Percentiles rank a stretch among this genome's conserved stretches.
Conservation (phyloP, 1,140 invertebrate genomes). For the Drosophila sucinea region DNA sequence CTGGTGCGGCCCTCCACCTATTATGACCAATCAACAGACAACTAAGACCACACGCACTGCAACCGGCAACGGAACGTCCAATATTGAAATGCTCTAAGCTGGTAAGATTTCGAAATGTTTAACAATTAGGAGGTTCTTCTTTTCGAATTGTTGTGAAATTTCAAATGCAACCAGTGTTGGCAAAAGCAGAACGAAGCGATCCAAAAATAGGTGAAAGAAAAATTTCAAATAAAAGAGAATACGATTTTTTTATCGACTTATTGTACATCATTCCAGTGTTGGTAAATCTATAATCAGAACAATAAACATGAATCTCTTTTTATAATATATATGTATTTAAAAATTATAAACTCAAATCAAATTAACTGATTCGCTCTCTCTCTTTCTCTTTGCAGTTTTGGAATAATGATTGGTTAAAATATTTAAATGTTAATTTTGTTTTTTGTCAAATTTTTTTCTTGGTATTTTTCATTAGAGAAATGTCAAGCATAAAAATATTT, state of each 20-base stretch:
- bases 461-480: background rate
- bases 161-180: too few relatives aligned
- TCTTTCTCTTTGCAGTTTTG: background rate
- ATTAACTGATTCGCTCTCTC: too few relatives aligned
- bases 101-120: slow-evolving; percentile 9
- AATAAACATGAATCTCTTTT: background rate
- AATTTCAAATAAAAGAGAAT: too few relatives aligned
- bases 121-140: too few relatives aligned
- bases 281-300: too few relatives aligned
- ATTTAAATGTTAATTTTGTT: background rate
- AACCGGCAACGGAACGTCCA: slow-evolving; percentile 81
- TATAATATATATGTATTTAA: background rate
- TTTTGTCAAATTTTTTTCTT: background rate
- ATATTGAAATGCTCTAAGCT: slow-evolving; percentile 80
- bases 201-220: too few relatives aligned
- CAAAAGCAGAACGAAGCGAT: too few relatives aligned
- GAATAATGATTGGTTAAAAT: background rate
- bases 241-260: too few relatives aligned
- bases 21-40: slow-evolving; percentile 69
- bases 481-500: background rate
- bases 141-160: too few relatives aligned
- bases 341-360: background rate
- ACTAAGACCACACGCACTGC: slow-evolving; percentile 80
- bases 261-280: too few relatives aligned
- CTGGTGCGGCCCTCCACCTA: slow-evolving; percentile 76